These are phyloP conservation scores for Salminus brasiliensis DNA, from an alignment of 2,113 vertebrate species.

Conservation along the genomic window DNA sequence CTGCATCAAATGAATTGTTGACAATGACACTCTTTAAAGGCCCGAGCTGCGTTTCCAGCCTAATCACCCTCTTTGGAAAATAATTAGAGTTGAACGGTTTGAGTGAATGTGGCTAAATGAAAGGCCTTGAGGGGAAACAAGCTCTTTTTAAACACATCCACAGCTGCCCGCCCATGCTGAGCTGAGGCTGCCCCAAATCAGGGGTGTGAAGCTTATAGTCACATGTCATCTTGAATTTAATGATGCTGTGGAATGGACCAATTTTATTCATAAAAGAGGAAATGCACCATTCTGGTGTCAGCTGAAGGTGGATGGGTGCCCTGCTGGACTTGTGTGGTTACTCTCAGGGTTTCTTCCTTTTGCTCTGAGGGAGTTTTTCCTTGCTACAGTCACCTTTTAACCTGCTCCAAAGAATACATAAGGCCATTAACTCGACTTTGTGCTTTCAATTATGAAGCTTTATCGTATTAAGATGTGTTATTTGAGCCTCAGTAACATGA, in stretches of 20 bases:
- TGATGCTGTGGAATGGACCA: neutral
- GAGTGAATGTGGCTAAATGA: constrained; percentile 18
- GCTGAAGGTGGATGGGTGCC: too few species aligned
- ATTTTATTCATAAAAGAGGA: neutral
- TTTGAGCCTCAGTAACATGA: too few species aligned
- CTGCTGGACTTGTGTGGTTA: too few species aligned
- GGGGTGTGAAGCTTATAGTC: neutral
- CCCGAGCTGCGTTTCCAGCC: neutral
- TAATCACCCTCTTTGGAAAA: constrained; percentile 11
- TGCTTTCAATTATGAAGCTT: too few species aligned
- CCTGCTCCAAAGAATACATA: too few species aligned
- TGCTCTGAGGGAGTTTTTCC: too few species aligned
- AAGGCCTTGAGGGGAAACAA: constrained; percentile 1
- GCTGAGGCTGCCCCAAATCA: neutral
- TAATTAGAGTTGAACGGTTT: constrained; percentile 17
- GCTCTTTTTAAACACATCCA: constrained; percentile 2
- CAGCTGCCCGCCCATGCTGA: neutral
- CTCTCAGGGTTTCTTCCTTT: too few species aligned
- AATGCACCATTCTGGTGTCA: too few species aligned
- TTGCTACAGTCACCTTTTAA: too few species aligned
- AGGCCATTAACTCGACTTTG: too few species aligned
- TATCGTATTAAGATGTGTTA: too few species aligned
- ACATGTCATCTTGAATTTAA: neutral
- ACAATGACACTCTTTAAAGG: constrained; percentile 9
- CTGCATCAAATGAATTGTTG: constrained; percentile 30